phyloP scores from a whole-genome alignment of 2,113 vertebrate genomes.

The Pollachius pollachius region DNA sequence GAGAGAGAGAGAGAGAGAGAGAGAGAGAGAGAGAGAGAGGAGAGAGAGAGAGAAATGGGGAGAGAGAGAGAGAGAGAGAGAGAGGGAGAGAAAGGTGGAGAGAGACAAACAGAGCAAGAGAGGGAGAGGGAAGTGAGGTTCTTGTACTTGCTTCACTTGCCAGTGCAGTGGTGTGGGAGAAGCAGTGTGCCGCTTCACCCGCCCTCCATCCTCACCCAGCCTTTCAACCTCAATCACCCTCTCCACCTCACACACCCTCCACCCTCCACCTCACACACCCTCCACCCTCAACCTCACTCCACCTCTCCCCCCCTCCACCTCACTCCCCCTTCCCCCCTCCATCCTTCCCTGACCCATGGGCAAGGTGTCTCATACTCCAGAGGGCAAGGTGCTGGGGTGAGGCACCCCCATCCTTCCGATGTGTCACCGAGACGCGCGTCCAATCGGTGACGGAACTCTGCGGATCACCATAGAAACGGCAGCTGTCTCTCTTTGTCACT shows the following conservation, averaged over 20 bases:
- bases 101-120: background rate
- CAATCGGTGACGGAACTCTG: too few species aligned
- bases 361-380: slow-evolving; percentile 53
- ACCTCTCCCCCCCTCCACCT: background rate
- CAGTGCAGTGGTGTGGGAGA: slow-evolving; percentile 30
- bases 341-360: slow-evolving; percentile 27
- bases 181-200: background rate
- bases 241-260: background rate
- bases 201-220: background rate
- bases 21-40: too few species aligned
- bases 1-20: too few species aligned
- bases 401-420: too few species aligned
- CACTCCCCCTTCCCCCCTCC: slow-evolving; percentile 6
- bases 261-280: slow-evolving; percentile 1
- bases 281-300: background rate
- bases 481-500: slow-evolving; percentile 27
- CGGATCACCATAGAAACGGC: slow-evolving; percentile 46
- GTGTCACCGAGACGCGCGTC: too few species aligned
- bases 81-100: too few species aligned
- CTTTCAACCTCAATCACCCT: background rate
- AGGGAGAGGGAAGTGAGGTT: background rate
- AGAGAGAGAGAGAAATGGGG: too few species aligned
- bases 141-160: slow-evolving; percentile 21
- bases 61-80: too few species aligned
- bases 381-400: slow-evolving; percentile 30